phyloP scores from a whole-genome alignment of 2,797 vertebrate genomes.

The Sebastes itinus region DNA sequence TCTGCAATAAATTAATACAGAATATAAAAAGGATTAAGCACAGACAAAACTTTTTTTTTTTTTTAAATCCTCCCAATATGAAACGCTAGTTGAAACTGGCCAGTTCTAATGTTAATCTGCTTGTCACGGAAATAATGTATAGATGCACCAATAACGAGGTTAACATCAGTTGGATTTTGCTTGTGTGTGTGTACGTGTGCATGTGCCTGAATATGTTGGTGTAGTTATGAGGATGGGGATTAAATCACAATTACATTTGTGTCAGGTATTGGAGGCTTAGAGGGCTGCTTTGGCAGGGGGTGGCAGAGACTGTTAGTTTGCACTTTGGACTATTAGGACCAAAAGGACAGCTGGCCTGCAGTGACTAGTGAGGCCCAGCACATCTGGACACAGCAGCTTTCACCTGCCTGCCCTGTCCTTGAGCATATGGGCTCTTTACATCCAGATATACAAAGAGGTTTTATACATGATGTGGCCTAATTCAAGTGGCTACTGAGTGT shows the following conservation, averaged over 20 bases:
- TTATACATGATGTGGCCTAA: conserved; percentile 41
- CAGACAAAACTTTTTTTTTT: not conserved
- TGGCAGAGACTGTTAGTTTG: conserved; percentile 59
- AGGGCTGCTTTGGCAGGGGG: conserved; percentile 50
- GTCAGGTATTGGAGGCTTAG: conserved; percentile 72
- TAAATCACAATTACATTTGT: conserved; percentile 81
- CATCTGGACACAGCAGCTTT: conserved; percentile 68
- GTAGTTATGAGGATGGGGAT: conserved; percentile 58
- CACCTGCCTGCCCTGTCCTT: conserved; percentile 51
- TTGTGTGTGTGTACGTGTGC: not conserved
- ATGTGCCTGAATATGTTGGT: conserved; percentile 12
- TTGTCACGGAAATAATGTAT: not conserved
- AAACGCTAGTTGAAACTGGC: not conserved
- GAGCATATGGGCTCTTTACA: conserved; percentile 55
- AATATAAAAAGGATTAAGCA: not conserved
- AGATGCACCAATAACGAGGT: conserved; percentile 14
- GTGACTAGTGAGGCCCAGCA: conserved; percentile 30
- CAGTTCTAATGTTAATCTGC: conserved; percentile 18
- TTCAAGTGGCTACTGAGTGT: conserved; percentile 36
- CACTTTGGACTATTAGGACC: conserved; percentile 69
- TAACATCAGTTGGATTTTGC: conserved; percentile 10
- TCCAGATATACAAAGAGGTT: conserved; percentile 53
- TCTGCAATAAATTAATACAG: not conserved
- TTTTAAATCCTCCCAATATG: not conserved
- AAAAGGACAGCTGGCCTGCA: conserved; percentile 65